Conservation (phyloP, 2,113 vertebrate genomes). For the Dromas ardeola region DNA sequence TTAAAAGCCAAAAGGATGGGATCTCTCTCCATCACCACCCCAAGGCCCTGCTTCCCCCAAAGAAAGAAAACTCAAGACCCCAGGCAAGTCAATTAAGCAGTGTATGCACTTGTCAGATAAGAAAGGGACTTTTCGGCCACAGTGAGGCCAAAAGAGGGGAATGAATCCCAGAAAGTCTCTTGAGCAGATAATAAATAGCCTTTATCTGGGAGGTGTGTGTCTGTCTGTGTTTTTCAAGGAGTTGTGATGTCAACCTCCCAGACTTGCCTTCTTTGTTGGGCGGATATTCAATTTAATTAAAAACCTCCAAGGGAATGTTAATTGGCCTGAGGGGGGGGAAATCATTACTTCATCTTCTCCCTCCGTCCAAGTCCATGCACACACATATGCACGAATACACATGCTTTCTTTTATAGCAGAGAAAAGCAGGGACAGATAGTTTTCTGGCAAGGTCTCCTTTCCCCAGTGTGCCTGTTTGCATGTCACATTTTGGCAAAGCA, state of each 20-base stretch:
- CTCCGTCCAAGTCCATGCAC: not conserved
- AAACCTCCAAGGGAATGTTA: constrained; percentile 63
- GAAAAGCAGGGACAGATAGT: not conserved
- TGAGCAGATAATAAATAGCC: constrained; percentile 54
- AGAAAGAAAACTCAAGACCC: constrained; percentile 51
- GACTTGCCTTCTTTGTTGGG: constrained; percentile 27
- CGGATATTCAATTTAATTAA: constrained; percentile 29
- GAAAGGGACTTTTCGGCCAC: constrained; percentile 40
- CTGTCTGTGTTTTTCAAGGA: constrained; percentile 48
- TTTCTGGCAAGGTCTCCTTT: not conserved
- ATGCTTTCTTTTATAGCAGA: not conserved
- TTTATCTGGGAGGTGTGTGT: constrained; percentile 60
- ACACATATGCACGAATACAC: not conserved
- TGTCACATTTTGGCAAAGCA: not conserved
- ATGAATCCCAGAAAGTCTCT: constrained; percentile 46
- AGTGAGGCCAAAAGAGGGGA: constrained; percentile 8
- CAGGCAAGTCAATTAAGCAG: constrained; percentile 64
- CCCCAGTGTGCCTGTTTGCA: not conserved
- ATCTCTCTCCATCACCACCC: constrained; percentile 17
- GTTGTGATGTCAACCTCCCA: constrained; percentile 43
- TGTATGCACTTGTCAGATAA: constrained; percentile 62
- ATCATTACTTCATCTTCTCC: not conserved
- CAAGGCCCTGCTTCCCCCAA: not conserved
- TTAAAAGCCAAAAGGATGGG: constrained; percentile 47
- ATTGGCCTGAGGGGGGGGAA: not conserved